Evolutionary conservation across 2,113 vertebrate species (phyloP), one percentile per base, ranked within the genome.

Genomic region (Pristiophorus japonicus): DNA sequence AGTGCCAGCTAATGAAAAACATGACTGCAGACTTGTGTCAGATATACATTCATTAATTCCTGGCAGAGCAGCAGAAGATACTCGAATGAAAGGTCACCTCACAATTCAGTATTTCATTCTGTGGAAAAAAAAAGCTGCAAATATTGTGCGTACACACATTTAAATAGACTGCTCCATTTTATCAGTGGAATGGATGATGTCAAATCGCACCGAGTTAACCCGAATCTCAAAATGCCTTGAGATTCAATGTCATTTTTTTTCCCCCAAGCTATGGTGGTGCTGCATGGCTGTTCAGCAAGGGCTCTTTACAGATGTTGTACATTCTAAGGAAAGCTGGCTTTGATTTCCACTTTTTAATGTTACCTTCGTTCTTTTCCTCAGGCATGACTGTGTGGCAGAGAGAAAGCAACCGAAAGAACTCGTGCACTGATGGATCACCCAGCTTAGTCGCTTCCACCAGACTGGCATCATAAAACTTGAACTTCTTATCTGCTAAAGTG

Each of bases 331-430:
- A 65, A 65, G 62, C 16, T 92, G 90, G 14, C 4, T 65, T 65
- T 62, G 55, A 4, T 59, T 92, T 65, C 22, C 3, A 51, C 45
- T 38, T 47, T 55, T 62, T 62, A 42, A 75, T 63, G 96, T 96
- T 96, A 98, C 98, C 98, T 97, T 97, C 96, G 66, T 95, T 97
- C 20, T 97, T 97, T 96, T 98, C 97, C 95, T 98, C 97, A 0
- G 98, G 96, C 98, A 98, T 98, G 30, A 98, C 97, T 0, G 98
- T 98, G 91, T 98, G 98, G 95, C 98, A 98, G 65, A 98, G 97
- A 0, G 98, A 97, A 3, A 98, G 97, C 95, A 98, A 62, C 95
- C 98, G 95, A 95, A 98, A 97, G 96, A 98, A 98, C 95, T 98
- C 98, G 30, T 97, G 97, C 55, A 97, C 97, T 95, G 97, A 95